Evolutionary conservation across 2,888 invertebrate genomes (phyloP).

Genomic region (Hydrotaea cyrtoneurina): DNA sequence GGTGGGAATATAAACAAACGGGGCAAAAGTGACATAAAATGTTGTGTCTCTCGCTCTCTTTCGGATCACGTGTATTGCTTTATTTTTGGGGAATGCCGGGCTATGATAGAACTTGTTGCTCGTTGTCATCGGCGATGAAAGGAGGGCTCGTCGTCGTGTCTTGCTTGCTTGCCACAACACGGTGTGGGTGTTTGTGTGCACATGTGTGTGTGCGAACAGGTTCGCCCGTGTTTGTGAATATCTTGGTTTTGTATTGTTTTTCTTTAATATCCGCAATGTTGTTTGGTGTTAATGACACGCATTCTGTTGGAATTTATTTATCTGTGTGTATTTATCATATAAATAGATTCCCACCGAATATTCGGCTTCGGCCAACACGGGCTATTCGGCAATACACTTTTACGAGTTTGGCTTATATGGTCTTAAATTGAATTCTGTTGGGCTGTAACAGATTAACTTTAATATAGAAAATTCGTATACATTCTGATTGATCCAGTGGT

Average conservation of each 20-base stretch:
- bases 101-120: slow-evolving; percentile 54
- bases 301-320: too few relatives aligned
- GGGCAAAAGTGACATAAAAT: slow-evolving; percentile 37
- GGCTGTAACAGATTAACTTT: too few relatives aligned
- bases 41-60: neutral
- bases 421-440: too few relatives aligned
- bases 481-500: too few relatives aligned
- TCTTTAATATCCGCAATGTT: neutral
- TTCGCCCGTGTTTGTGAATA: slow-evolving; percentile 44
- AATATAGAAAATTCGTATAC: too few relatives aligned
- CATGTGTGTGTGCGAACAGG: slow-evolving; percentile 54
- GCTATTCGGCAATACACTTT: too few relatives aligned
- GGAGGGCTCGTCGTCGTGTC: slow-evolving; percentile 55
- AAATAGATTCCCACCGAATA: too few relatives aligned
- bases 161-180: neutral
- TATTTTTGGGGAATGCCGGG: neutral
- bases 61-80: slow-evolving; percentile 7
- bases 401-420: too few relatives aligned
- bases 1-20: slow-evolving; percentile 43
- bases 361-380: too few relatives aligned
- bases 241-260: slow-evolving; percentile 56
- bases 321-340: too few relatives aligned
- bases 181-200: neutral
- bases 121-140: slow-evolving; percentile 36
- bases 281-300: slow-evolving; percentile 63